Conservation (phyloP, 2,797 vertebrate genomes). For the Kryptopterus vitreolus region DNA sequence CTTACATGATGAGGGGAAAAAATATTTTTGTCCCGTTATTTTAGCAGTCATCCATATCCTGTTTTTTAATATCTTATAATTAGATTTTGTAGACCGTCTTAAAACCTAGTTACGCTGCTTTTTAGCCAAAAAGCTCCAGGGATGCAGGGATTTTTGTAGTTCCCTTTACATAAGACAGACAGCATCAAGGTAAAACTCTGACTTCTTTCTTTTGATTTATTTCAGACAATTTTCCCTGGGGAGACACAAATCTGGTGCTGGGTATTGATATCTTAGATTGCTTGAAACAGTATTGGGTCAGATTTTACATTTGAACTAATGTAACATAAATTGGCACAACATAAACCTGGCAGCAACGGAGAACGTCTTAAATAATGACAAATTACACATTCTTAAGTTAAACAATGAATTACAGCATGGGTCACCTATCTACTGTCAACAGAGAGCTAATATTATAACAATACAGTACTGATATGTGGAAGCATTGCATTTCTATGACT, state of each 20-base stretch:
- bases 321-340: background rate
- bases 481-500: background rate
- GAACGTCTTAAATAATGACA: no score
- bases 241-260: background rate
- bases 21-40: background rate
- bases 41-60: background rate
- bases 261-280: background rate
- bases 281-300: background rate
- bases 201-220: conserved; percentile 5
- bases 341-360: no score
- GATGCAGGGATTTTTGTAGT: background rate
- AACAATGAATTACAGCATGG: background rate
- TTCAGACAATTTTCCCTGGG: background rate
- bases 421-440: background rate
- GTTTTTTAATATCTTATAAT: background rate
- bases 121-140: background rate
- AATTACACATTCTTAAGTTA: no score
- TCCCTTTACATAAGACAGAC: background rate
- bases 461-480: background rate
- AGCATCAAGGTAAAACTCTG: background rate
- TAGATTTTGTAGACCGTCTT: background rate
- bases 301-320: background rate
- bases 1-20: no score
- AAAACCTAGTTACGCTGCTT: background rate
- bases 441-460: background rate